These are phyloP conservation scores for Episyrphus balteatus DNA, from an alignment of 1,140 invertebrate species.

Conservation along the genomic window DNA sequence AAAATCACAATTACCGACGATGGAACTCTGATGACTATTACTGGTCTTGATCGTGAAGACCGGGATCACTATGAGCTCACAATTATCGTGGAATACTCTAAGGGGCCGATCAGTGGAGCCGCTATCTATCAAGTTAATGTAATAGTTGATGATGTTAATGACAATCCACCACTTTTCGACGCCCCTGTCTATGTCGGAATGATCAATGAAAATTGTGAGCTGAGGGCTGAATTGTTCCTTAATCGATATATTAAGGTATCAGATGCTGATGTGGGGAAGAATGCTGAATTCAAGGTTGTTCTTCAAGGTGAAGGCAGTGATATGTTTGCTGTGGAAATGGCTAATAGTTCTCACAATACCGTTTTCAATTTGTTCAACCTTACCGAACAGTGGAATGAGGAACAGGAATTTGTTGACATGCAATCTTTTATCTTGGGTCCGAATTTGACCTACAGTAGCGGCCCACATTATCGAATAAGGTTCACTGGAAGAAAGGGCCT, in stretches of 20 bases:
- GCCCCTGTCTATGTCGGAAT: constrained; percentile 58
- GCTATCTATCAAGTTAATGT: constrained; percentile 68
- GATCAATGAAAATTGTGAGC: constrained; percentile 65
- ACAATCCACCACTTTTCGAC: constrained; percentile 77
- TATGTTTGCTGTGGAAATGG: constrained; percentile 58
- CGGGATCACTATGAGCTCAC: constrained; percentile 63
- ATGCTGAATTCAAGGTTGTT: constrained; percentile 62
- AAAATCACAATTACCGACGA: constrained; percentile 63
- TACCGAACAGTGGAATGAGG: constrained; percentile 33
- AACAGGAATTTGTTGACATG: constrained; percentile 32
- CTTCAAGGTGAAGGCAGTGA: constrained; percentile 64
- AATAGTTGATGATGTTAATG: constrained; percentile 78
- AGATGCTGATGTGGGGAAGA: constrained; percentile 69
- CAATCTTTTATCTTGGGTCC: constrained; percentile 27
- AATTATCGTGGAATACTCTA: constrained; percentile 62
- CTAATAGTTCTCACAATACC: constrained; percentile 13
- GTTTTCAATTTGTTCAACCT: constrained; percentile 31
- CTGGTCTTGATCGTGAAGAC: constrained; percentile 64
- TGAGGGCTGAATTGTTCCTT: constrained; percentile 59
- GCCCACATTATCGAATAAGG: constrained; percentile 25
- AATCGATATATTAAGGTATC: constrained; percentile 52
- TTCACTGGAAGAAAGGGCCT: constrained; percentile 44
- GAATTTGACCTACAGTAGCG: constrained; percentile 20
- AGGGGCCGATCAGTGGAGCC: constrained; percentile 50
- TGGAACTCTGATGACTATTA: constrained; percentile 65